Percentiles rank a stretch among this genome's conserved stretches.
Evolutionary conservation across 2,113 vertebrate species (phyloP).

Genomic region (Macquaria ambigua): DNA sequence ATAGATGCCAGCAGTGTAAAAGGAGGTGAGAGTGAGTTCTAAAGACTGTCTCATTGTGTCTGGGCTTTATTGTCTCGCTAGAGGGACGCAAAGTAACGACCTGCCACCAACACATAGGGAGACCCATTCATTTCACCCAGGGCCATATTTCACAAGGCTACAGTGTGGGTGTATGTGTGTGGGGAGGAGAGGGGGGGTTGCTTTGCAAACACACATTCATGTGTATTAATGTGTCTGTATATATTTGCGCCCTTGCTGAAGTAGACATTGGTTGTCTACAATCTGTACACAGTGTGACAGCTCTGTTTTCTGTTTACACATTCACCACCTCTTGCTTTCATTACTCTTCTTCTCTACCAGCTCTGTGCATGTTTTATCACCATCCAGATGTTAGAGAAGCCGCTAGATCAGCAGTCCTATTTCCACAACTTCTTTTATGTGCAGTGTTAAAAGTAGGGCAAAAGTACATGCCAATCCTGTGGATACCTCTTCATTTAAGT

Average conservation of each 20-base stretch:
- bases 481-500: conserved; percentile 56
- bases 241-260: conserved; percentile 28
- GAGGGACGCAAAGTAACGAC: conserved; percentile 82
- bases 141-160: conserved; percentile 72
- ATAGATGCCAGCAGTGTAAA: conserved; percentile 78
- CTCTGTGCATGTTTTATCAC: conserved; percentile 60
- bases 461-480: conserved; percentile 62
- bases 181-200: neutral
- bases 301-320: conserved; percentile 46
- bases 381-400: conserved; percentile 24
- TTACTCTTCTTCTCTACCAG: conserved; percentile 28
- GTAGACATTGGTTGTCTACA: conserved; percentile 26
- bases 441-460: conserved; percentile 59
- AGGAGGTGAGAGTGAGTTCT: conserved; percentile 73
- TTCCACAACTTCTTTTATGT: conserved; percentile 54
- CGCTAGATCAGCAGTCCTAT: conserved; percentile 39
- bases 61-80: conserved; percentile 80
- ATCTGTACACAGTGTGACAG: conserved; percentile 27
- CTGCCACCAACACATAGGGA: conserved; percentile 73
- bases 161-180: conserved; percentile 36
- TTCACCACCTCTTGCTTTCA: conserved; percentile 11
- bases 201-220: conserved; percentile 31
- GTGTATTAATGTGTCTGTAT: conserved; percentile 44
- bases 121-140: conserved; percentile 76
- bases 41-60: conserved; percentile 80